These are phyloP conservation scores for Panurus biarmicus DNA, from an alignment of 2,113 vertebrate species.

Conservation along the genomic window DNA sequence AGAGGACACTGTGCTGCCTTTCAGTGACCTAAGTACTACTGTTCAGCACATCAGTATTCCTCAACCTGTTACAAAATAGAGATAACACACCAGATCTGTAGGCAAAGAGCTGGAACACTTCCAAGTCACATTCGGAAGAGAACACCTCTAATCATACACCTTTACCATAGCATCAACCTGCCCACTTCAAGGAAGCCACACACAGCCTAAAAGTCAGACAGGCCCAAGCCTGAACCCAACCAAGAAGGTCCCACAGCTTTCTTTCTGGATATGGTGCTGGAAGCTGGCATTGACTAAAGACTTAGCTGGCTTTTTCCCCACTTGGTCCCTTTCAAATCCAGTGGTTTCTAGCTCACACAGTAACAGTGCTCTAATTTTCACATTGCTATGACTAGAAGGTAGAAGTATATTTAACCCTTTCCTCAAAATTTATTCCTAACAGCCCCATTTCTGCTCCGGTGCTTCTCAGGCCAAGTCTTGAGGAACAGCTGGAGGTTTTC, in stretches of 20 bases:
- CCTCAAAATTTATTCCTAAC: not conserved
- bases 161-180: not conserved
- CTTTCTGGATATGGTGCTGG: not conserved
- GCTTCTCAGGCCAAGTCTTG: not conserved
- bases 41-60: not conserved
- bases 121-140: not conserved
- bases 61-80: not conserved
- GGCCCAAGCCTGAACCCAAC: not conserved
- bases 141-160: not conserved
- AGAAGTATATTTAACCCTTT: not conserved
- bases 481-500: not conserved
- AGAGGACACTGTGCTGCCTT: not conserved
- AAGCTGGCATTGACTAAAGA: not conserved
- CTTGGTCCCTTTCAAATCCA: not conserved
- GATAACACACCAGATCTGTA: not conserved
- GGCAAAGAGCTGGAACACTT: not conserved
- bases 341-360: not conserved
- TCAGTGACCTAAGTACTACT: not conserved
- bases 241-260: not conserved
- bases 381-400: not conserved
- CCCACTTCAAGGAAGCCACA: not conserved
- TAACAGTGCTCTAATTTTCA: not conserved
- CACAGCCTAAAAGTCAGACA: not conserved
- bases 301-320: not conserved
- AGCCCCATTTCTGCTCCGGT: not conserved